Evolutionary conservation across 2,888 invertebrate species (phyloP), one percentile per base, ranked within the genome.

Genomic region (Caenorhabditis sp.): DNA sequence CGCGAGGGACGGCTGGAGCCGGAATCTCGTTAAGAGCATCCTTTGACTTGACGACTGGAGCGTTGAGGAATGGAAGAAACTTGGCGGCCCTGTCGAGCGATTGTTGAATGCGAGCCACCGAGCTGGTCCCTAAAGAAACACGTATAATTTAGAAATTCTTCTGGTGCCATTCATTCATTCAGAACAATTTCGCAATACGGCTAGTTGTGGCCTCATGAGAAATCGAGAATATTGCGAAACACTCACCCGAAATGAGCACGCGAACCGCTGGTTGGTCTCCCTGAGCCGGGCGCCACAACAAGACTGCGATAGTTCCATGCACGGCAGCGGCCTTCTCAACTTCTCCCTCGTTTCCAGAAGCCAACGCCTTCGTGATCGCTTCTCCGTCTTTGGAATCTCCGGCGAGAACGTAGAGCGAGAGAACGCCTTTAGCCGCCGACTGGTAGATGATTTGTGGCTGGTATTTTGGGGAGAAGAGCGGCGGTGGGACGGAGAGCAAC

Each of bases 381-480:
- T 78, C 78, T 0, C 55, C 74, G 46, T 80, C 80, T 39, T 80
- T 80, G 2, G 63, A 63, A 50, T 80, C 80, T 53, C 80, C 80
- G 9, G 80, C 80, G 8, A 80, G 32, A 22, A 75, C 56, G 53
- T 80, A 80, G 26, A 80, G 41, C 1, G 68, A 63, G 11, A 80
- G 63, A 0, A 61, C 39, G 9, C 80, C 80, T 17, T 71, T 63
- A 8, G 39, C 27, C 2, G 58, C 27, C 0, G 50, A 59, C 65
- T 77, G 73, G 9, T 72, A 66, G 15, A 77, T 35, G 7, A 72
- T 43, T 32, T 53, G 39, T 0, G 77, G 59, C 20, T 65, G 58
- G 35, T 66, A 72, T 35, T 77, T 71, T 26, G 66, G 66, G 9
- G 61, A 46, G 48, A 76, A 71, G 13, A 61, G 2, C 0, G 45